Conservation (phyloP, 2,113 vertebrate species). For the Tragelaphus imberbis region DNA sequence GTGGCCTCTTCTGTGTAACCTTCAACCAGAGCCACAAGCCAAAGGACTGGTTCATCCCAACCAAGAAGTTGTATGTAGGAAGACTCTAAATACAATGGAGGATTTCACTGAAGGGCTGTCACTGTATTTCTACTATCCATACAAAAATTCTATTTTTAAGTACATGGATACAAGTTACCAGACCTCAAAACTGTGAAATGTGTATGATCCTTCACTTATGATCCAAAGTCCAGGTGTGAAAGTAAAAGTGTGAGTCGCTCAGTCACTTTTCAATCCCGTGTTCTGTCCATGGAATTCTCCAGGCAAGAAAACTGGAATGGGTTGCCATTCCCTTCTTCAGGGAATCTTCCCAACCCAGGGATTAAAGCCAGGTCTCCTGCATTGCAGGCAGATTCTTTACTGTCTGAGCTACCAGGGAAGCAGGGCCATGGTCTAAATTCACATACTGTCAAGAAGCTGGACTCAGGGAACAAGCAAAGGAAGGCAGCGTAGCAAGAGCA, state of each 20-base stretch:
- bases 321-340: neutral
- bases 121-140: neutral
- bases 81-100: neutral
- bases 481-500: neutral
- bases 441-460: neutral
- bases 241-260: neutral
- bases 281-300: neutral
- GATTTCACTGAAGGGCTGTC: neutral
- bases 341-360: neutral
- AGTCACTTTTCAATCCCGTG: neutral
- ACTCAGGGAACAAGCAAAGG: neutral
- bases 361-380: neutral
- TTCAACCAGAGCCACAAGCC: neutral
- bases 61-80: neutral
- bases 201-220: neutral
- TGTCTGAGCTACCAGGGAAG: neutral
- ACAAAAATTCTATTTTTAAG: conserved; percentile 22
- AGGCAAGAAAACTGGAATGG: neutral
- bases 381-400: neutral
- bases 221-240: neutral
- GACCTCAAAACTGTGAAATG: neutral
- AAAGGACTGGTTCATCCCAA: neutral
- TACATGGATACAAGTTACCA: neutral
- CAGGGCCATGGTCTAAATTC: neutral
- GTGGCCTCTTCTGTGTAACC: neutral